Base-by-base conservation (phyloP, 2,113 vertebrate species). In the Petroica traversi region DNA sequence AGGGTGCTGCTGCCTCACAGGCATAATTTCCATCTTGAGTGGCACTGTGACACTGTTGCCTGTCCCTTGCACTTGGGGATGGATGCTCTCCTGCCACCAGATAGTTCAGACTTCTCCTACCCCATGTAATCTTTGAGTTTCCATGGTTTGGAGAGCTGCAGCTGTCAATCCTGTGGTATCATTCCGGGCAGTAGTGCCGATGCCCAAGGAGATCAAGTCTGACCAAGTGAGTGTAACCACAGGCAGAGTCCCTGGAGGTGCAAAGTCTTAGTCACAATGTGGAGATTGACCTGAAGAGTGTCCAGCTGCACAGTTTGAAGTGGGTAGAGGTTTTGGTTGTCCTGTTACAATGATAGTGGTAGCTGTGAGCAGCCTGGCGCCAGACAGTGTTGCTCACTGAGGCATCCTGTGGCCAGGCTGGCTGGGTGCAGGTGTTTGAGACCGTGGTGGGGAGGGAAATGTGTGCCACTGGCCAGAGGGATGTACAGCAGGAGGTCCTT, bases 21-120 rank as follows among this genome's bases (percentile, higher is more conserved):
- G 33, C 3, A 16, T 66, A 9, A 73, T 63, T 85, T 93, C 33
- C 36, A 38, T 13, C 59, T 19, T 33, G 23, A 52, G 46, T 18
- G 38, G 9, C 54, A 40, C 13, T n/a, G 8, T 6, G 2, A 48
- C 23, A 24, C 40, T 48, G 31, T 33, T 0, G 0, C 28, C 29
- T 73, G 66, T 90, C 40, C 31, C 25, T 89, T 85, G 34, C 11
- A 43, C 8, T 8, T 33, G 48, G 64, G 12, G 8, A 15, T 73
- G 33, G 41, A 38, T 75, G 24, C 17, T 89, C 18, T 74, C 38
- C 76, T 12, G 3, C 51, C 59, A 38, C 25, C 69, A 67, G 12
- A 19, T 9, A 72, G 9, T 43, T 85, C 41, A 57, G 85, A 54
- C 14, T 41, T 90, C 45, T 87, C 16, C 55, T 82, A 58, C 19